These are phyloP conservation scores for Reticulitermes speratus DNA, from an alignment of 1,140 invertebrate species.

Conservation along the genomic window DNA sequence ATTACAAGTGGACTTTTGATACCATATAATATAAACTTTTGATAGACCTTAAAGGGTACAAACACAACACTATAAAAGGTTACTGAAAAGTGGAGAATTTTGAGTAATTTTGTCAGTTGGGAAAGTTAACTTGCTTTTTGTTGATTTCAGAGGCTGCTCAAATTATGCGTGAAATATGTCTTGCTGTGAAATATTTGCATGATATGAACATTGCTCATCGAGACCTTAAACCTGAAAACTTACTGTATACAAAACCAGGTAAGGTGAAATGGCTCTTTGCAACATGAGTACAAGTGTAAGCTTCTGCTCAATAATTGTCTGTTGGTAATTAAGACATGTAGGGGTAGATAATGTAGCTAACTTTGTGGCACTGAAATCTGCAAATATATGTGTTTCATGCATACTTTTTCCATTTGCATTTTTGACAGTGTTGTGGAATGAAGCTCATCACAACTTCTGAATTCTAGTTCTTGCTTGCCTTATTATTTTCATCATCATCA, in stretches of 20 bases:
- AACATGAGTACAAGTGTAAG: not conserved
- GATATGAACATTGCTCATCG: conserved; percentile 95
- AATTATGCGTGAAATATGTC: conserved; percentile 95
- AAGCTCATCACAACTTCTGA: too few species aligned
- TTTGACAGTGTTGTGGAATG: too few species aligned
- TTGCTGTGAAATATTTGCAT: conserved; percentile 94
- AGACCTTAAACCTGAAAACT: conserved; percentile 93
- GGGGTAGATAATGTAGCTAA: not conserved
- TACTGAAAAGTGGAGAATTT: too few species aligned
- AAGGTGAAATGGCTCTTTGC: conserved; percentile 28
- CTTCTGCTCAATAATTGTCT: not conserved
- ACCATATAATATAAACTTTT: too few species aligned
- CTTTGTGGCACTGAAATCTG: not conserved
- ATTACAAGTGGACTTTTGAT: too few species aligned
- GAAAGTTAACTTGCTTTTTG: too few species aligned
- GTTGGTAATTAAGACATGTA: not conserved
- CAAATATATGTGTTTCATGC: not conserved
- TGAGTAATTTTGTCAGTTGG: too few species aligned
- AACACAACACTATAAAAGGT: too few species aligned
- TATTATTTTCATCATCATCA: too few species aligned
- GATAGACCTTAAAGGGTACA: too few species aligned
- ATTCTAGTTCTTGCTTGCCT: too few species aligned
- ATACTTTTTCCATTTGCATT: too few species aligned
- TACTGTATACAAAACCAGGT: conserved; percentile 74
- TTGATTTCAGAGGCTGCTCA: conserved; percentile 73